These are phyloP conservation scores for Leptopterna dolabrata DNA, from an alignment of 2,888 invertebrate genomes.

Conservation along the genomic window DNA sequence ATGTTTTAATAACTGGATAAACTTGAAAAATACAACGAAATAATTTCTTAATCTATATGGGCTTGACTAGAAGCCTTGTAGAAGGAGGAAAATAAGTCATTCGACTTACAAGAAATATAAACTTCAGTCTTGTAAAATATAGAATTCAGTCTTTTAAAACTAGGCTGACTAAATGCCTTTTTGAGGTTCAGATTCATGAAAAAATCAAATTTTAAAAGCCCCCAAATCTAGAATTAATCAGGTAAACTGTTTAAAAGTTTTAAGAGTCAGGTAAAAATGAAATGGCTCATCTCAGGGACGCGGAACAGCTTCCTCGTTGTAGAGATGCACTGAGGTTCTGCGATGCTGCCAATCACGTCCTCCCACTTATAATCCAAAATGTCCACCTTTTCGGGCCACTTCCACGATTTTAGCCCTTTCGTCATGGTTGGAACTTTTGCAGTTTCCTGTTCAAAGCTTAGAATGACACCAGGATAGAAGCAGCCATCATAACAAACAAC, in stretches of 20 bases:
- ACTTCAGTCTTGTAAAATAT: no score
- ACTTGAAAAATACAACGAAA: no score
- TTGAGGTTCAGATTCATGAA: background rate
- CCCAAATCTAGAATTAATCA: background rate
- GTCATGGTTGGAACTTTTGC: conserved; percentile 49
- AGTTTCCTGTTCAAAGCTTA: conserved; percentile 26
- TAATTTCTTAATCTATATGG: no score
- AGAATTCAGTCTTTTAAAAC: no score
- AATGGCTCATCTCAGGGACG: conserved; percentile 11
- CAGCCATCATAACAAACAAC: conserved; percentile 49
- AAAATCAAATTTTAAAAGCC: background rate
- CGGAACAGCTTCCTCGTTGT: conserved; percentile 10
- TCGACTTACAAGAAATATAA: no score
- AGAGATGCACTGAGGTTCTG: conserved; percentile 39
- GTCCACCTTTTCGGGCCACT: conserved; percentile 53
- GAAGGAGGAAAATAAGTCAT: no score
- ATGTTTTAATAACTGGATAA: no score
- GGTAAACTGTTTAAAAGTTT: background rate
- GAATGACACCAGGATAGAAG: no score
- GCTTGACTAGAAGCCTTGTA: no score
- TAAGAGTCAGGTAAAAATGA: background rate
- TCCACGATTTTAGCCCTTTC: conserved; percentile 56
- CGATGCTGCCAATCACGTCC: conserved; percentile 47
- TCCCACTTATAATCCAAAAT: conserved; percentile 45
- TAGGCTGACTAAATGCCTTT: no score